Evolutionary conservation across 2,888 invertebrate genomes (phyloP).

Genomic region (Candidula unifasciata): DNA sequence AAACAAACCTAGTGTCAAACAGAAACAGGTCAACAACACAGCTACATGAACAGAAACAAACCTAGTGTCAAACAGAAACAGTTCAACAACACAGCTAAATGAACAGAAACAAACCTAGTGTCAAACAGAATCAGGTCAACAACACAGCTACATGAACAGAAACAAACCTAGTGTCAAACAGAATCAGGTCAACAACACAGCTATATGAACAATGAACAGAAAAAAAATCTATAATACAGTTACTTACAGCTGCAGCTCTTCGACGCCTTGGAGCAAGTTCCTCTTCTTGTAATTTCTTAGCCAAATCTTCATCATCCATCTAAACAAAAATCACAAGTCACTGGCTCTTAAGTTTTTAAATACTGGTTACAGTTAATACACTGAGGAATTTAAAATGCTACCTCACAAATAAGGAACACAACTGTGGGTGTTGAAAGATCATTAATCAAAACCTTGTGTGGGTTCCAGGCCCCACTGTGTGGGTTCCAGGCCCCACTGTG

Average conservation of each 20-base stretch:
- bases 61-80: background rate
- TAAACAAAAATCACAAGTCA: slow-evolving; percentile 9
- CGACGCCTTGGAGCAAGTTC: slow-evolving; percentile 49
- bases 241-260: slow-evolving; percentile 46
- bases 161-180: background rate
- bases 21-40: too few relatives aligned
- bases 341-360: too few relatives aligned
- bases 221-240: background rate
- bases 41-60: background rate
- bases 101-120: background rate
- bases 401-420: too few relatives aligned
- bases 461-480: too few relatives aligned
- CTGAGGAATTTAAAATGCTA: too few relatives aligned
- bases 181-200: background rate
- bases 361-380: too few relatives aligned
- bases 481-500: too few relatives aligned
- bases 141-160: background rate
- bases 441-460: too few relatives aligned
- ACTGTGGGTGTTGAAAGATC: too few relatives aligned
- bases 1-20: too few relatives aligned
- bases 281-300: slow-evolving; percentile 63
- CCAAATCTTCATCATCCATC: slow-evolving; percentile 61
- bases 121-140: background rate
- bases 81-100: background rate
- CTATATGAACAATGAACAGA: background rate